These are phyloP conservation scores for Mactromeris polynyma DNA, from an alignment of 2,888 invertebrate genomes.

Conservation along the genomic window DNA sequence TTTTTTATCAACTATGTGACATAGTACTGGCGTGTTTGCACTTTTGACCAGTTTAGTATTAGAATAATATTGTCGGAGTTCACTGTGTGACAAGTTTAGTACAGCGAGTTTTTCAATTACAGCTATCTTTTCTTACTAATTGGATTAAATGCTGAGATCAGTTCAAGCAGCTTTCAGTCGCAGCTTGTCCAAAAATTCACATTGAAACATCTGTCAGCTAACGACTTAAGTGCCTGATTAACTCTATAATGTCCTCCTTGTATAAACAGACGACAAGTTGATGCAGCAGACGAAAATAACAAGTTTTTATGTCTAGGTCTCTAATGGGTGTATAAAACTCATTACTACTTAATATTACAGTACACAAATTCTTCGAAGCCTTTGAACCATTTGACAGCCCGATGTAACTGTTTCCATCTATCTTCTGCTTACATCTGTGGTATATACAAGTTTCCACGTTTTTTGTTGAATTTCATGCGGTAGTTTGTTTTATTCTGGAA, in stretches of 20 bases:
- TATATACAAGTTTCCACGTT: no score
- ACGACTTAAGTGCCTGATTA: not conserved
- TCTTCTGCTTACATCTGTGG: not conserved
- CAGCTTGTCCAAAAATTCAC: not conserved
- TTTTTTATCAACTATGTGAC: no score
- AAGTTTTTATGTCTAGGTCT: not conserved
- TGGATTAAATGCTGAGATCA: not conserved
- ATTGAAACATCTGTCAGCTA: not conserved
- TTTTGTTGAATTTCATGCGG: not conserved
- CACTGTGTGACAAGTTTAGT: not conserved
- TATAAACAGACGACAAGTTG: constrained; percentile 2
- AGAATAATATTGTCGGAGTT: not conserved
- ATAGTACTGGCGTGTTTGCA: no score
- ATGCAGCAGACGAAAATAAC: not conserved
- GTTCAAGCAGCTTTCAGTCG: not conserved
- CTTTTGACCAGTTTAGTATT: no score
- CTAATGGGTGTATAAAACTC: not conserved
- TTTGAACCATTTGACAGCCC: not conserved
- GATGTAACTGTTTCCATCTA: not conserved
- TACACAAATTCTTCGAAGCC: not conserved
- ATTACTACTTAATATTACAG: not conserved
- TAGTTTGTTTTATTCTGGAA: not conserved
- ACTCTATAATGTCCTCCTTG: not conserved
- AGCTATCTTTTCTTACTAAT: not conserved
- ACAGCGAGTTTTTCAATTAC: not conserved